phyloP scores from a whole-genome alignment of 2,888 invertebrate genomes.

The Coenonympha glycerion region DNA sequence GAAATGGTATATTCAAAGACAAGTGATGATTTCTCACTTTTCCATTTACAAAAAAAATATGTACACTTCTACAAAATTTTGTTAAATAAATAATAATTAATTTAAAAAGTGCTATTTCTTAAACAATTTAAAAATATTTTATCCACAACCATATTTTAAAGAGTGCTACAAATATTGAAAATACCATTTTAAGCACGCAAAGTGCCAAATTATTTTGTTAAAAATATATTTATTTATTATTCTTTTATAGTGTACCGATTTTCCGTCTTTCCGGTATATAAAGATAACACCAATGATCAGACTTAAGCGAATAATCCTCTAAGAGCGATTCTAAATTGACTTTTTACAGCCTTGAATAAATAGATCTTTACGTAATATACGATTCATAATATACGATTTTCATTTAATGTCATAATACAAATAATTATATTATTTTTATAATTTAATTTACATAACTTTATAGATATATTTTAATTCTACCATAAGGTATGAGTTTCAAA shows the following conservation, averaged over 20 bases:
- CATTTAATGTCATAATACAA: too few relatives aligned
- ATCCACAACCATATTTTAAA: conserved; percentile 17
- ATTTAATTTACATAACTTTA: too few relatives aligned
- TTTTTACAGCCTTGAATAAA: conserved; percentile 49
- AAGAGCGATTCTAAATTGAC: conserved; percentile 56
- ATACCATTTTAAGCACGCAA: conserved; percentile 40
- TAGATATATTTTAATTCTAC: too few relatives aligned
- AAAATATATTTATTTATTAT: conserved; percentile 31
- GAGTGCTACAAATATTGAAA: conserved; percentile 25
- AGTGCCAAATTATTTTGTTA: conserved; percentile 47
- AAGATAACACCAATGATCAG: conserved; percentile 66
- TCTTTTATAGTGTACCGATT: conserved; percentile 31
- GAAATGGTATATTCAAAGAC: conserved; percentile 36
- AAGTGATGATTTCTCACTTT: conserved; percentile 6
- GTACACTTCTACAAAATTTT: too few relatives aligned
- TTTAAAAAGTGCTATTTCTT: conserved; percentile 11
- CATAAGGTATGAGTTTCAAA: too few relatives aligned
- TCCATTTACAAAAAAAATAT: too few relatives aligned
- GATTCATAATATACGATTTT: too few relatives aligned
- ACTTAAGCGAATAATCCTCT: conserved; percentile 54
- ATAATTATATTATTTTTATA: too few relatives aligned
- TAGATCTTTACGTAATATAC: too few relatives aligned
- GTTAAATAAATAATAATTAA: background rate
- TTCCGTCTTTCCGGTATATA: conserved; percentile 50
- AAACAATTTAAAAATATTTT: conserved; percentile 4